A percentile compares a stretch with the other conserved stretches of the same genome.
Conservation (phyloP, 2,888 invertebrate species). For the Chorisops tibialis region DNA sequence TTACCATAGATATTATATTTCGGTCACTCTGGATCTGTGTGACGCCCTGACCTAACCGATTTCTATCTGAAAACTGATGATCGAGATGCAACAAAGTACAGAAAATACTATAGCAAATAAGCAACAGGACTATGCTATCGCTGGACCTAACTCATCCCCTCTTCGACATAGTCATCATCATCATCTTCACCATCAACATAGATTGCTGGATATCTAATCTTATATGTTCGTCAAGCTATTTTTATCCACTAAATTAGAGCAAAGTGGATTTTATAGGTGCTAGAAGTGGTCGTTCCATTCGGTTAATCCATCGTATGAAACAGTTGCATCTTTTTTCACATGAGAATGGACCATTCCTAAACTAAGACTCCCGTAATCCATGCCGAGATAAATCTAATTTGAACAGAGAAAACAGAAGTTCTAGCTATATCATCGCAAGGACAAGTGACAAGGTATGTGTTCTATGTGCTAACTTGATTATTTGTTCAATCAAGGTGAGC, state of each 20-base stretch:
- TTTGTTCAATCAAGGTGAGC: too few relatives aligned
- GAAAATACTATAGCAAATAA: neutral
- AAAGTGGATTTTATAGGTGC: conserved; percentile 1
- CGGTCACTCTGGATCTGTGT: too few relatives aligned
- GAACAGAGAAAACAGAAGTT: too few relatives aligned
- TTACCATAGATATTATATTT: too few relatives aligned
- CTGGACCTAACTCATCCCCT: neutral
- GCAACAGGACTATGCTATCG: neutral
- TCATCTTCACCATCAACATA: neutral
- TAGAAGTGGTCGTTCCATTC: neutral
- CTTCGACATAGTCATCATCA: neutral
- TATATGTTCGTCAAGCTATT: conserved; percentile 20
- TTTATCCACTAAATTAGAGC: conserved; percentile 26
- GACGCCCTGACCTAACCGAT: neutral
- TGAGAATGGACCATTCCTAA: too few relatives aligned
- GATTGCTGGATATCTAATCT: neutral
- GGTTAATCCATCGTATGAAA: neutral
- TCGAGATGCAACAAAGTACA: neutral
- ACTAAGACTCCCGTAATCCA: too few relatives aligned
- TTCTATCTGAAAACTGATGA: conserved; percentile 1
- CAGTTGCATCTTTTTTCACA: too few relatives aligned
- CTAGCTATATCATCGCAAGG: neutral
- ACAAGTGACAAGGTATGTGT: neutral
- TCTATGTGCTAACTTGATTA: neutral
- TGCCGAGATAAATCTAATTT: too few relatives aligned